Evolutionary conservation across 2,888 invertebrate genomes (phyloP), one percentile per base, ranked within the genome.

Genomic region (Netelia melanura): DNA sequence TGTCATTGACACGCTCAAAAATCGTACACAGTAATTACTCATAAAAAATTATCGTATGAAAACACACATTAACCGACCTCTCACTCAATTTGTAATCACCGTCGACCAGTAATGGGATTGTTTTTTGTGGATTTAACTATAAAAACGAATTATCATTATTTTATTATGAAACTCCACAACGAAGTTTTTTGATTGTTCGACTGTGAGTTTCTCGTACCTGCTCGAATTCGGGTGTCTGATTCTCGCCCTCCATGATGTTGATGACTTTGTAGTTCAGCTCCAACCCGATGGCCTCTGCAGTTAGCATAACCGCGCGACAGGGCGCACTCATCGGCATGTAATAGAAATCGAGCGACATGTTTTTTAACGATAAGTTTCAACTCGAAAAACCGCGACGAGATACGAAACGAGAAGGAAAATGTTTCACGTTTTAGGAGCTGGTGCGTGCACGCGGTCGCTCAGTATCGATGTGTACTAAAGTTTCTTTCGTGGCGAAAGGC

Each of bases 221-320:
- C 52, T 93, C 89, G 80, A 89, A 94, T 83, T 94, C 94, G 2
- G 94, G 92, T 38, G 89, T 92, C n/a, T 91, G 81, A 25, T 94
- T 90, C 85, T 94, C 94, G 0, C 93, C 93, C 64, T 88, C 87
- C 3, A 90, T 67, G n/a, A 93, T 38, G 83, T 94, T 89, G 25
- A 93, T 44, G n/a, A 76, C 65, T 78, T 93, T 93, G 38, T 93
- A 84, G 80, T 94, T 94, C 25, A 94, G 74, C 3, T 91, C 80
- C 2, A 94, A 82, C 23, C 93, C 93, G 65, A 94, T 89, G 11
- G 94, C 91, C 81, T 94, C 92, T 0, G 94, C 94, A 0, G 93
- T 90, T 25, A 94, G 89, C 88, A 92, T 84, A 1, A 94, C 94
- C 1, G 93, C 91, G 3, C 94, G 92, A 88, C 94, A 93, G 2